These are phyloP conservation scores for Ceratina calcarata DNA, from an alignment of 1,140 invertebrate genomes.

Conservation along the genomic window DNA sequence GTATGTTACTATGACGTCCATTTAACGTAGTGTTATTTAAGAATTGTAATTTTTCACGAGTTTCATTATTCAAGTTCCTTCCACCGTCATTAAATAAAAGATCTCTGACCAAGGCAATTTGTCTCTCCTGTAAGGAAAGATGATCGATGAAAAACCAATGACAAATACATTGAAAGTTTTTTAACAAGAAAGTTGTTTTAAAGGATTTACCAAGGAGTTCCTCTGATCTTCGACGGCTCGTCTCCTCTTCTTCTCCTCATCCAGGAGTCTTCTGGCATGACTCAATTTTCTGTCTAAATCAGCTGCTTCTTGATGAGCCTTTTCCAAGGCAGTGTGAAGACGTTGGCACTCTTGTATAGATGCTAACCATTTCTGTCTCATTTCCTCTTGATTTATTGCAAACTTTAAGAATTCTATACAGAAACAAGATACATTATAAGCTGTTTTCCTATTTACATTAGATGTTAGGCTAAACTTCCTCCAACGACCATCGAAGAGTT, in stretches of 20 bases:
- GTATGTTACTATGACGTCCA: conserved; percentile 71
- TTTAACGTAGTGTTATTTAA: conserved; percentile 83
- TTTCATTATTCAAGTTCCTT: conserved; percentile 87
- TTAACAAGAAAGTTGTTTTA: not conserved
- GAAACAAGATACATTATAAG: not conserved
- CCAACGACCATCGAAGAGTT: not conserved
- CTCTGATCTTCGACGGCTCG: conserved; percentile 84
- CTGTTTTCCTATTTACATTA: too few relatives aligned
- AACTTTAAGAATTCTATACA: conserved; percentile 86
- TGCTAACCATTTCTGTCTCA: conserved; percentile 85
- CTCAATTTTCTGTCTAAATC: conserved; percentile 88
- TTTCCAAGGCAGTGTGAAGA: conserved; percentile 84
- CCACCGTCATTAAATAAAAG: conserved; percentile 86
- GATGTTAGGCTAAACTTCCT: too few relatives aligned
- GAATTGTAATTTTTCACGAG: conserved; percentile 89
- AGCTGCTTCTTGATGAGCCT: conserved; percentile 83
- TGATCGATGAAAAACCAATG: conserved; percentile 1
- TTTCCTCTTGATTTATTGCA: conserved; percentile 86
- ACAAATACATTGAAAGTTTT: not conserved
- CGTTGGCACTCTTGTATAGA: conserved; percentile 85
- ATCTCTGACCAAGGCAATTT: conserved; percentile 87
- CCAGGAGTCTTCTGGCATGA: conserved; percentile 88
- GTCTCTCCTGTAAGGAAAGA: conserved; percentile 83
- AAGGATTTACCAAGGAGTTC: conserved; percentile 81
- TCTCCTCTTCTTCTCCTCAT: conserved; percentile 87